A percentile compares a stretch with the other conserved stretches of the same genome.
These are phyloP conservation scores for Volucella inanis DNA, from an alignment of 2,888 invertebrate genomes.

Conservation along the genomic window DNA sequence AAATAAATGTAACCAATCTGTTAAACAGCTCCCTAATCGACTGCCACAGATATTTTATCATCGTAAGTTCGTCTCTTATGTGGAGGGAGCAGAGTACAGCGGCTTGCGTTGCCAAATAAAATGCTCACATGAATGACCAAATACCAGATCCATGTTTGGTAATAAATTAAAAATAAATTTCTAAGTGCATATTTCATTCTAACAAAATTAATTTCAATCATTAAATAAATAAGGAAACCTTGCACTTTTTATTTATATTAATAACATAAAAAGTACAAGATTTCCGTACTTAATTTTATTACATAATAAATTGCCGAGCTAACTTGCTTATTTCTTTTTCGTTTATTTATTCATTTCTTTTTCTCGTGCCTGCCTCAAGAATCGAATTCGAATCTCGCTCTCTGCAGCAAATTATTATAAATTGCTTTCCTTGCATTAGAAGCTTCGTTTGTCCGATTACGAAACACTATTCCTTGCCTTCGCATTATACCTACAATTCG, in stretches of 20 bases:
- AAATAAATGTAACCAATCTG: no score
- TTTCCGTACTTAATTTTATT: slow-evolving; percentile 5
- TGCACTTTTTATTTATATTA: no score
- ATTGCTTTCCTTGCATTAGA: slow-evolving; percentile 1
- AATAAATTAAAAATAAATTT: no score
- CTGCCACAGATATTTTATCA: no score
- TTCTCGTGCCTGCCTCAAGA: slow-evolving; percentile 42
- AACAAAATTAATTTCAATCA: neutral
- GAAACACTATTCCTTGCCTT: slow-evolving; percentile 16
- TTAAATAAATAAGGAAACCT: neutral
- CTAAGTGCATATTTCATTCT: no score
- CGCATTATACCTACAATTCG: neutral
- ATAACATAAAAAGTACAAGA: neutral
- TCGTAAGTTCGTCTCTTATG: no score
- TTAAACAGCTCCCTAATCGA: no score
- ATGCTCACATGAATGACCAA: no score
- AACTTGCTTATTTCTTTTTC: slow-evolving; percentile 22
- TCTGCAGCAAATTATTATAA: neutral
- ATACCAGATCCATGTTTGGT: no score
- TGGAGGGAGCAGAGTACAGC: no score
- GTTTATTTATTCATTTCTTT: neutral
- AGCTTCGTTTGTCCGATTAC: slow-evolving; percentile 14
- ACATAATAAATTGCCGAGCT: slow-evolving; percentile 37
- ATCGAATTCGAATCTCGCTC: slow-evolving; percentile 9
- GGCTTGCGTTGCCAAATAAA: no score